Evolutionary conservation across 2,797 vertebrate species (phyloP), one percentile per base, ranked within the genome.

Genomic region (Enteromius anoplus): DNA sequence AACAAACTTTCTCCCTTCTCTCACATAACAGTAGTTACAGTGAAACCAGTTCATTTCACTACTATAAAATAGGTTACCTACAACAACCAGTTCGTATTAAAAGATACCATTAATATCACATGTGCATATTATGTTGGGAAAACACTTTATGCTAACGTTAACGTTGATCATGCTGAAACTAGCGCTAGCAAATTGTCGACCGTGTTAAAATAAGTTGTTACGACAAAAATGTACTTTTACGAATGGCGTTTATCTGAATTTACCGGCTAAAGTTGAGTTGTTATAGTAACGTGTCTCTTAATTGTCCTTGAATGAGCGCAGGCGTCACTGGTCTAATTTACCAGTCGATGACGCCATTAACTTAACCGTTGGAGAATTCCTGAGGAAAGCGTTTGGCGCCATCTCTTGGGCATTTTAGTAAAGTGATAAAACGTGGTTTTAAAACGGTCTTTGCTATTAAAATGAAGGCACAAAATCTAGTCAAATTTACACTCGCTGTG

Each of bases 1-100:
- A 0, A 92, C 92, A 88, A 96, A 96, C 1, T 88, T 89, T 0
- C 88, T 84, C 0, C 93, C 94, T 26, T 91, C 92, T 84, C 88
- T 95, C 76, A 76, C 86, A 85, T 95, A 96, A 87, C 96, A 97
- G 80, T 88, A 88, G 90, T 97, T 97, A 87, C 97, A 98, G 82
- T 97, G 96, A 91, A 98, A 96, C 96, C 96, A 97, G 81, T 97
- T 95, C 96, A 97, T 97, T 58, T 29, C 5, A 23, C 3, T 21
- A 17, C 26, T 23, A 11, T 17, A 14, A 40, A 37, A 7, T 4
- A 26, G 10, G 75, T 47, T 4, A 65, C n/a, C 49, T 51, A 6
- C 34, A 51, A 17, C 19, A 32, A 9, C 42, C 1, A 55, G 2
- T 14, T 40, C 0, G 3, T 4, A 5, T 21, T 29, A 69, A 40